phyloP scores from a whole-genome alignment of 2,113 vertebrate species.

The Nycticorax nycticorax region DNA sequence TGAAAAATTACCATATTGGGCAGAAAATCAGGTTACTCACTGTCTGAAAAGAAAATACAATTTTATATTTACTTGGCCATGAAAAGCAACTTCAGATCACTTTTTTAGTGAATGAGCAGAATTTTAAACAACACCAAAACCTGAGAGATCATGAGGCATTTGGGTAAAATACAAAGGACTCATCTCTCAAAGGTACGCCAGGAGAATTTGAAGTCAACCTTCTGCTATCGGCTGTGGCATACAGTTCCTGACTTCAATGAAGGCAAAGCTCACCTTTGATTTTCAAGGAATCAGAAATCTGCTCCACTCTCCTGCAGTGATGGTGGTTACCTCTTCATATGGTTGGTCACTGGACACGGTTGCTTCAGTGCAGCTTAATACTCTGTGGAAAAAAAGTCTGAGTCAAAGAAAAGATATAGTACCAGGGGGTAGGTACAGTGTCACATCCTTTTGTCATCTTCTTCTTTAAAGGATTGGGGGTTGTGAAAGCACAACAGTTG shows the following conservation, averaged over 20 bases:
- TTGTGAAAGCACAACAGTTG: neutral
- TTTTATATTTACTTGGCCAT: no score
- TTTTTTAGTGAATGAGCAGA: neutral
- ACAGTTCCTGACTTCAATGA: neutral
- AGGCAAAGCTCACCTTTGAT: neutral
- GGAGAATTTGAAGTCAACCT: neutral
- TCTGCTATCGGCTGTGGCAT: neutral
- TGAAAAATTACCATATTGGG: neutral
- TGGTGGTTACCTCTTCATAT: neutral
- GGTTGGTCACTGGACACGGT: neutral
- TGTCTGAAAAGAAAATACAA: neutral
- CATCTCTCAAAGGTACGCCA: neutral
- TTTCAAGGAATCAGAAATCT: neutral
- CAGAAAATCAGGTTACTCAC: neutral
- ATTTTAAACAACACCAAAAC: neutral
- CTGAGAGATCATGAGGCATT: neutral
- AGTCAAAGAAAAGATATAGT: neutral
- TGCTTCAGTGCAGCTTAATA: neutral
- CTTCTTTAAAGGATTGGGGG: neutral
- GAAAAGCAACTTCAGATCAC: neutral
- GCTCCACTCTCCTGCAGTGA: neutral
- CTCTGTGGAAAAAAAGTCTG: neutral
- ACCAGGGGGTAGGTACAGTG: neutral
- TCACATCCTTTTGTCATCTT: neutral
- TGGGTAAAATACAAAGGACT: neutral